Evolutionary conservation across 2,113 vertebrate species (phyloP), one percentile per base, ranked within the genome.

Genomic region (Sterrhoptilus dennistouni): DNA sequence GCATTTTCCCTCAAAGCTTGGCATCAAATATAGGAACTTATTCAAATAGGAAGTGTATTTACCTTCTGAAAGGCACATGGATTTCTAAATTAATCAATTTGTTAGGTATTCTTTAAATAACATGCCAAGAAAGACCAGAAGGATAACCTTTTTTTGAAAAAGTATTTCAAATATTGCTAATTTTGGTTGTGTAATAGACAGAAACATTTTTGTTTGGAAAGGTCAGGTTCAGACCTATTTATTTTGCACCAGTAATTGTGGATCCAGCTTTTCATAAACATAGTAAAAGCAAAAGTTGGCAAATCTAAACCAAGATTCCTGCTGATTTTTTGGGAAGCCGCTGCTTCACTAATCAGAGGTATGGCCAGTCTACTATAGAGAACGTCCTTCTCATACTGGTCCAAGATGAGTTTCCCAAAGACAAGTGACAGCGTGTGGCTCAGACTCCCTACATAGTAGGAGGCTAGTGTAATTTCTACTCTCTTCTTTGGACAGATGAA

Each of bases 41-140:
- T 17, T 84, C 15, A 74, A 65, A 90, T 33, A 66, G n/a, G 29
- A 83, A 57, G 36, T 85, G 61, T 79, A 71, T 92, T 96, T 95
- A n/a, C 21, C 74, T 53, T 83, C 53, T 93, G 80, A 90, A 92
- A 91, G 14, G 35, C 68, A 47, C 66, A 59, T 29, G 14, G 77
- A 83, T 87, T 96, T 94, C 72, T 96, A 90, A 96, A 66, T 36
- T 6, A 91, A 93, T 86, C 54, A 44, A 49, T 94, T 96, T 87
- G 8, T 69, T 91, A 94, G 40, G 15, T 87, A 64, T 35, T 53
- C 5, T 83, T 92, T 79, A 65, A 85, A 95, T 78, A 95, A 56
- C n/a, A 40, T 75, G 28, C 21, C 75, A 87, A 70, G 47, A 69
- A 94, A 78, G 36, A 64, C 25, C 27, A 65, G 45, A 91, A 81